These are phyloP conservation scores for Conomelus anceps DNA, from an alignment of 2,888 invertebrate genomes.

Conservation along the genomic window DNA sequence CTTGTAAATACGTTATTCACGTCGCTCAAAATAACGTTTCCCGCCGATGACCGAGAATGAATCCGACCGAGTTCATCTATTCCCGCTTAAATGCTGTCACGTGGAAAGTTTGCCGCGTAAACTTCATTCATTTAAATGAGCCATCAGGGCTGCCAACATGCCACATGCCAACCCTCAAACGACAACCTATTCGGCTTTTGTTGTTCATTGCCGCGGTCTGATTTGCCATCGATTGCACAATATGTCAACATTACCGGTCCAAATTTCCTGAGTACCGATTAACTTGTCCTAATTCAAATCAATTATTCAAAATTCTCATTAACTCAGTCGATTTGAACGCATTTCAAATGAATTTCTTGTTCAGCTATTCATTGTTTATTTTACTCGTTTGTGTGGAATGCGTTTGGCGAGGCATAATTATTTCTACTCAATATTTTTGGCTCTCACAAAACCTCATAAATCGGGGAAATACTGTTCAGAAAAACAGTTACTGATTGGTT, in stretches of 20 bases:
- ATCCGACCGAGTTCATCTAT: too few species aligned
- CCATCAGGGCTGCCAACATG: neutral
- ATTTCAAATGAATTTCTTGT: neutral
- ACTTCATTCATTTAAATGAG: neutral
- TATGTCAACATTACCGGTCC: neutral
- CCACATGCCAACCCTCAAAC: neutral
- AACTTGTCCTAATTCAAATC: neutral
- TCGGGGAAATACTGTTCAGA: too few species aligned
- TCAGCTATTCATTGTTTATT: neutral
- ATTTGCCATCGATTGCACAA: neutral
- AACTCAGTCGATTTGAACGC: neutral
- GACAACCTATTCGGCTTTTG: neutral
- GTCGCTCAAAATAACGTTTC: neutral
- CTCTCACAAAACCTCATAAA: too few species aligned
- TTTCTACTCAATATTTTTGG: too few species aligned
- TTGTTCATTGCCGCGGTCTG: neutral
- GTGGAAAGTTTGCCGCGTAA: neutral
- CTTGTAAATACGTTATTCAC: neutral
- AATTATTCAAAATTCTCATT: neutral
- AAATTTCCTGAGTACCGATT: neutral
- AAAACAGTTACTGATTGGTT: too few species aligned
- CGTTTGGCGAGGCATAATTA: too few species aligned
- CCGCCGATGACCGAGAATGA: neutral
- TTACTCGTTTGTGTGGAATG: neutral
- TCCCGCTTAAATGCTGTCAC: neutral